Evolutionary conservation across 1,140 invertebrate genomes (phyloP), one percentile per base, ranked within the genome.

Genomic region (Aphidius gifuensis): DNA sequence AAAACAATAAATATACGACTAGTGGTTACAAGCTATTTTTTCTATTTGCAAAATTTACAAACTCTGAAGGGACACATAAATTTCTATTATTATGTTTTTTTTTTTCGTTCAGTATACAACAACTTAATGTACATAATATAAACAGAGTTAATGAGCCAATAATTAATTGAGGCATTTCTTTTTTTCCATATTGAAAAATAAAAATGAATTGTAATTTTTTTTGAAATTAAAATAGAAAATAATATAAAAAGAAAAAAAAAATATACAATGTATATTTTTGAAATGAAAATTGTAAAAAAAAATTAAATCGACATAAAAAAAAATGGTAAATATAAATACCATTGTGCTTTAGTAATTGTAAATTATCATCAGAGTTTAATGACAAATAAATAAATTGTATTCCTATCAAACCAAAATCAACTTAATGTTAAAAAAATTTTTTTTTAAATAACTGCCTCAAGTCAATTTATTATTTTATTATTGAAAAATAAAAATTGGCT

Each of bases 11-110:
- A 79, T 79, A 80, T 80, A 80, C 76, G 75, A 79, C 73, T 80
- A 75, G 77, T 76, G 77, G 78, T 79, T 79, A 80, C 78, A 79
- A 76, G 68, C 73, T 74, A 70, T 76, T 75, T 75, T 75, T 74
- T 71, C 63, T 64, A 40, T 51, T 64, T 63, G 48, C 38, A 48
- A 63, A 58, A 56, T 45, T 9, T 43, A 64, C 4, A 61, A 60
- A 32, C n/a, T 55, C 44, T 60, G 56, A 43, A 62, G 48, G 44
- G 58, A 62, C 1, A n/a, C 38, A 66, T 49, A 32, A 32, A 5
- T 43, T 57, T 21, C 50, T 32, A 32, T 16, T 53, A 57, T 45
- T 43, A 57, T 53, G 55, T 58, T 32, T 45, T 4, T 9, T 16
- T 50, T 58, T n/a, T 60, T 66, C 42, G 16, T 21, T 50, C 39